Evolutionary conservation across 2,113 vertebrate genomes (phyloP).

Genomic region (Eleginops maclovinus): DNA sequence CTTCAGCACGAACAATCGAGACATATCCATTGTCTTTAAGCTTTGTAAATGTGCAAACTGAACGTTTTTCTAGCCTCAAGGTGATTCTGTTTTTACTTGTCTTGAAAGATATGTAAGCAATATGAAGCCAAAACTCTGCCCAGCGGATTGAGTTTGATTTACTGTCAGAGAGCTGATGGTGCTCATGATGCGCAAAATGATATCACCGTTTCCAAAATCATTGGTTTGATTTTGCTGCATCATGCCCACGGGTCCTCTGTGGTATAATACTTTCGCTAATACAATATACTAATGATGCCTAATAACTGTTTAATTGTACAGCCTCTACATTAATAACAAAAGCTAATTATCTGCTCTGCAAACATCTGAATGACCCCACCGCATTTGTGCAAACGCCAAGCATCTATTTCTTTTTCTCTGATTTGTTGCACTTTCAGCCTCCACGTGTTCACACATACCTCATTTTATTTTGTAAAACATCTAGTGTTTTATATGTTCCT

Average conservation of each 20-base stretch:
- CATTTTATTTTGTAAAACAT: constrained; percentile 29
- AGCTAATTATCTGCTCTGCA: constrained; percentile 26
- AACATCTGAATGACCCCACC: constrained; percentile 22
- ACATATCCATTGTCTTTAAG: neutral
- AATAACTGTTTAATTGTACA: neutral
- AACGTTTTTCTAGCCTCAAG: neutral
- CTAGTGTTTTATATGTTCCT: constrained; percentile 25
- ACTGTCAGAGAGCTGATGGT: neutral
- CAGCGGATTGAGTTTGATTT: neutral
- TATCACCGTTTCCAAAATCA: neutral
- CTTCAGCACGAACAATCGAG: constrained; percentile 13
- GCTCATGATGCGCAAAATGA: too few relatives aligned
- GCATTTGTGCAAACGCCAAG: constrained; percentile 37
- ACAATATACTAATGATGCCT: neutral
- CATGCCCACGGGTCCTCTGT: neutral
- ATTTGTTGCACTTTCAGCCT: constrained; percentile 45
- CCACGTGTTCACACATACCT: constrained; percentile 34
- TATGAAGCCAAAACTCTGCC: constrained; percentile 21
- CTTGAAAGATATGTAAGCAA: constrained; percentile 35
- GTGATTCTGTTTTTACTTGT: constrained; percentile 20
- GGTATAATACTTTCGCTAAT: neutral
- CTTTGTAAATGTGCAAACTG: constrained; percentile 14
- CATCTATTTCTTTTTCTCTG: neutral
- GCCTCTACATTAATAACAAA: neutral
- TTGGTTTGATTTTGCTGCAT: neutral